Evolutionary conservation across 2,113 vertebrate species (phyloP).

Genomic region (Microcebus tavaratra): DNA sequence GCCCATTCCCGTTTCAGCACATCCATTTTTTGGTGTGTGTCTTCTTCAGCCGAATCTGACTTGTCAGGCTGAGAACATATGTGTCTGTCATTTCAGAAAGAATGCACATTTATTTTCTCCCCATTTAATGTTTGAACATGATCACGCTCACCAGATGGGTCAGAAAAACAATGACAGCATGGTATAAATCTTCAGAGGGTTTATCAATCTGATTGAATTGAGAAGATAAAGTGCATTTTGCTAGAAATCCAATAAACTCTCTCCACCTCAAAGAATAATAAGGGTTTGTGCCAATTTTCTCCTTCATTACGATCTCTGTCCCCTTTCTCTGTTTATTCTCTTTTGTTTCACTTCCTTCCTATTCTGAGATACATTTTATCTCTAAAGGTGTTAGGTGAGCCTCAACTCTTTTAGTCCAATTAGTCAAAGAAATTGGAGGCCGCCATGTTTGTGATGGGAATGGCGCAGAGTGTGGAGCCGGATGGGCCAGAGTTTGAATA

Average conservation of each 20-base stretch:
- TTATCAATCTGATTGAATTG: conserved; percentile 74
- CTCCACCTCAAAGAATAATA: conserved; percentile 61
- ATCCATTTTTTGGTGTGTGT: conserved; percentile 22
- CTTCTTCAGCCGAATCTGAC: conserved; percentile 40
- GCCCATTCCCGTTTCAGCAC: background rate
- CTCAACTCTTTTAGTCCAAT: background rate
- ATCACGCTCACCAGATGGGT: conserved; percentile 73
- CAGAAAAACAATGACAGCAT: conserved; percentile 63
- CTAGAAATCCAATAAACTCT: conserved; percentile 76
- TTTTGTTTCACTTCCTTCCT: conserved; percentile 28
- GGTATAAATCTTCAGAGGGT: conserved; percentile 69
- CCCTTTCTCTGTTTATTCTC: background rate
- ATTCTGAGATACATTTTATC: conserved; percentile 9
- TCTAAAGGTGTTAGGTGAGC: background rate
- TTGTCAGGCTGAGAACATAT: conserved; percentile 62
- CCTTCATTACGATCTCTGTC: conserved; percentile 42
- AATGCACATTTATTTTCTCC: conserved; percentile 76
- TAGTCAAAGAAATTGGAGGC: conserved; percentile 1
- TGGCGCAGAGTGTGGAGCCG: too few relatives aligned
- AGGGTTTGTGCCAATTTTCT: conserved; percentile 44
- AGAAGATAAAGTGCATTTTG: conserved; percentile 74
- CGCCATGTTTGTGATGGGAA: background rate
- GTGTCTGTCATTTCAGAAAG: conserved; percentile 57
- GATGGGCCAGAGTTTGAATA: background rate
- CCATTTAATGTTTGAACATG: conserved; percentile 65